Conservation (phyloP, 2,888 invertebrate species). For the Periphyllus acericola region DNA sequence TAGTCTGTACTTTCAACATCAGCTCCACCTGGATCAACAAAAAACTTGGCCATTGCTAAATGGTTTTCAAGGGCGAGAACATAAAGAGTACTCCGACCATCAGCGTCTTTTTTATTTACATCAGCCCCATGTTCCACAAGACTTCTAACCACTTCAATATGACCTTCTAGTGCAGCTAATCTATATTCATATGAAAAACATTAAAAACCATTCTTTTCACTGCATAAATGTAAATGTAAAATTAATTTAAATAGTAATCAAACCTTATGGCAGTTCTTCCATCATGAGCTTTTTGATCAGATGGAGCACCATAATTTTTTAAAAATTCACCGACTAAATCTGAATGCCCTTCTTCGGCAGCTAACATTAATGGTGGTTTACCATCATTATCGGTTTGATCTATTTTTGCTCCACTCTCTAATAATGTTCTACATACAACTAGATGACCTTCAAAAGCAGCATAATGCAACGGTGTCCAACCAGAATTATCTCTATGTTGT, state of each 20-base stretch:
- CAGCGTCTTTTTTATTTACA: conserved; percentile 89
- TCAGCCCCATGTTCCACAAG: conserved; percentile 81
- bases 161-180: conserved; percentile 84
- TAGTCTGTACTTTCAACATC: conserved; percentile 88
- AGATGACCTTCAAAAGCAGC: conserved; percentile 93
- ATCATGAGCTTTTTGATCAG: conserved; percentile 88
- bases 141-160: conserved; percentile 80
- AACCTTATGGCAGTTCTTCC: conserved; percentile 87
- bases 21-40: conserved; percentile 80
- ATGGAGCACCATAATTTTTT: conserved; percentile 80
- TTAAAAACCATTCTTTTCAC: neutral
- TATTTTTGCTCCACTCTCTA: conserved; percentile 88
- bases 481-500: conserved; percentile 90
- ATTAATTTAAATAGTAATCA: neutral
- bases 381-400: conserved; percentile 93
- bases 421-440: conserved; percentile 81
- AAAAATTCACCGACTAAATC: conserved; percentile 75
- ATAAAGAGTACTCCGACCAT: conserved; percentile 90
- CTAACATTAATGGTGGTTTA: conserved; percentile 85
- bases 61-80: conserved; percentile 89
- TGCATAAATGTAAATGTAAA: no score
- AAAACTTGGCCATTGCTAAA: conserved; percentile 82
- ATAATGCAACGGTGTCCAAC: conserved; percentile 97
- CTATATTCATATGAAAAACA: conserved; percentile 67
- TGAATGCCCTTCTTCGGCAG: conserved; percentile 88